Percentiles rank a stretch among this genome's conserved stretches.
Evolutionary conservation across 2,113 vertebrate genomes (phyloP).

Genomic region (Xenus cinereus): DNA sequence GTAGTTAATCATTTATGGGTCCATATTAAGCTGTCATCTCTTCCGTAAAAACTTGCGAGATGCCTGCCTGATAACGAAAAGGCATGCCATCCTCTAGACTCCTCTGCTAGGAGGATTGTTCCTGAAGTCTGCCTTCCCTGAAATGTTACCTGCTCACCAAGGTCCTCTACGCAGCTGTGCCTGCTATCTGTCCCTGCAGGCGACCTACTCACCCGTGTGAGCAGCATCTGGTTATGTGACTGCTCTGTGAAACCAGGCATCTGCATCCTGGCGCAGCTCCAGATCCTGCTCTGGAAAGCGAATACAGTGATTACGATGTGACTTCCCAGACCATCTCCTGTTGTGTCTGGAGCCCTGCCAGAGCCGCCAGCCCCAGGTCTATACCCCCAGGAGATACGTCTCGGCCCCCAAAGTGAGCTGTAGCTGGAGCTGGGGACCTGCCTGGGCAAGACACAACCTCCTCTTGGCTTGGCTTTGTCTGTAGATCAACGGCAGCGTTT

Average conservation of each 20-base stretch:
- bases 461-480: not conserved
- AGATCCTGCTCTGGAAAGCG: not conserved
- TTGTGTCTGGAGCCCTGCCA: not conserved
- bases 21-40: not conserved
- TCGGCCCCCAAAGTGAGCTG: not conserved
- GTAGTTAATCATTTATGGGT: not conserved
- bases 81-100: not conserved
- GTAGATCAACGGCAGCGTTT: fast-evolving
- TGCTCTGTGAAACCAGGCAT: not conserved
- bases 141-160: not conserved
- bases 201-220: not conserved
- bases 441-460: not conserved
- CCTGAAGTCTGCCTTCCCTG: not conserved
- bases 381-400: fast-evolving
- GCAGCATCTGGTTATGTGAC: not conserved
- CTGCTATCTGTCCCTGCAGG: not conserved
- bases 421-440: not conserved
- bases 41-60: not conserved
- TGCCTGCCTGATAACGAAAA: not conserved
- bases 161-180: not conserved
- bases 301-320: not conserved
- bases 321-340: not conserved
- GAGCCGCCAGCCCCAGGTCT: not conserved
- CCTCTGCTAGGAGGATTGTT: not conserved
- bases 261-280: not conserved